Conservation (phyloP, 2,797 vertebrate genomes). For the Danio jaintianensis region DNA sequence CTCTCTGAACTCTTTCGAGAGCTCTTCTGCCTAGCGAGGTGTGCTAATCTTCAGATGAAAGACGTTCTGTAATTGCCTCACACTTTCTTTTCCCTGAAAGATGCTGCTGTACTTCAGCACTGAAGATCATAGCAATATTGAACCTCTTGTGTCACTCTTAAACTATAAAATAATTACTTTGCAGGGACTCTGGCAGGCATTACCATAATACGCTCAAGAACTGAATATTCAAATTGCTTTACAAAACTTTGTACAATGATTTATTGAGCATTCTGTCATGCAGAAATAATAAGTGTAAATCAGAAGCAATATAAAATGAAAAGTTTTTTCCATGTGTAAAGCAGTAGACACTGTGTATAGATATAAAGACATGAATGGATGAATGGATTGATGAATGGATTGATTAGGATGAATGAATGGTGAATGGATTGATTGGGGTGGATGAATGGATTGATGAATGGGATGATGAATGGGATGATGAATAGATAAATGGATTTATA, state of each 20-base stretch:
- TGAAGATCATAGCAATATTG: slow-evolving; percentile 39
- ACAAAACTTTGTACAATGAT: slow-evolving; percentile 3
- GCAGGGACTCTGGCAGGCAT: background rate
- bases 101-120: slow-evolving; percentile 33
- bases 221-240: background rate
- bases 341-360: too few species aligned
- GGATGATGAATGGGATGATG: too few species aligned
- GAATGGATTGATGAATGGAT: too few species aligned
- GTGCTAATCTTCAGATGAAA: slow-evolving; percentile 62
- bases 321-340: too few species aligned
- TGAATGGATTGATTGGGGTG: too few species aligned
- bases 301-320: too few species aligned
- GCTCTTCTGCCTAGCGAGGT: slow-evolving; percentile 43
- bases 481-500: too few species aligned
- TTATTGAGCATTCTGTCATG: background rate
- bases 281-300: background rate
- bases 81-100: slow-evolving; percentile 45
- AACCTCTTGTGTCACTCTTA: slow-evolving; percentile 42
- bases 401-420: too few species aligned
- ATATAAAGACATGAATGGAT: too few species aligned
- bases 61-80: slow-evolving; percentile 40
- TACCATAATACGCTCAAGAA: background rate
- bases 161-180: slow-evolving; percentile 49
- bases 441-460: too few species aligned
- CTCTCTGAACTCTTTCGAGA: slow-evolving; percentile 51